A percentile compares a stretch with the other conserved stretches of the same genome.
Conservation (phyloP, 2,113 vertebrate genomes). For the Pelobates fuscus region DNA sequence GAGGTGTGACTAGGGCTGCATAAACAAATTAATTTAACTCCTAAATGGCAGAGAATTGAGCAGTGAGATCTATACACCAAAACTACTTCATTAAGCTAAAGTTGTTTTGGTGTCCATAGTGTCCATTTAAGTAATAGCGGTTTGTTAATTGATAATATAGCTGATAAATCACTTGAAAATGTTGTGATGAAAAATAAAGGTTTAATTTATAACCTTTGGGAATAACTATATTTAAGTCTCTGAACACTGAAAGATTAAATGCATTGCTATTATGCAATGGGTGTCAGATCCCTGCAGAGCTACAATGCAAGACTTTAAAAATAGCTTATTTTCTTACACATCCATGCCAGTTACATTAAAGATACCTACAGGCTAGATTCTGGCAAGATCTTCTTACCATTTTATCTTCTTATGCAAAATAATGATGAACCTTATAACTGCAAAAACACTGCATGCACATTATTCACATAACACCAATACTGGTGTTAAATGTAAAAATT, state of each 20-base stretch:
- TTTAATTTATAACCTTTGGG: too few species aligned
- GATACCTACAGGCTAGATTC: not conserved
- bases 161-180: too few species aligned
- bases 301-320: not conserved
- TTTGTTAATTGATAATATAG: too few species aligned
- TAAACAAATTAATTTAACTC: too few species aligned
- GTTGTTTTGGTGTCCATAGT: too few species aligned
- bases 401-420: not conserved
- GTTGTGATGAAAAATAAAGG: too few species aligned
- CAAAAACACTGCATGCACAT: not conserved
- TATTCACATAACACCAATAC: not conserved
- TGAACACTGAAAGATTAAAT: not conserved
- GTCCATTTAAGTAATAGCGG: too few species aligned
- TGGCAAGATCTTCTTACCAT: not conserved
- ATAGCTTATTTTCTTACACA: not conserved
- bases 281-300: not conserved
- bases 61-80: too few species aligned
- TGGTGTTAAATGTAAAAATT: not conserved
- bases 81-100: too few species aligned
- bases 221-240: too few species aligned
- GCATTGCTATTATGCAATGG: not conserved
- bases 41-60: too few species aligned
- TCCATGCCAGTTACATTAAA: not conserved
- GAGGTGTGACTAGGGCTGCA: too few species aligned
- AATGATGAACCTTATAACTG: not conserved